Conservation (phyloP, 2,888 invertebrate genomes). For the Nomada ferruginata region DNA sequence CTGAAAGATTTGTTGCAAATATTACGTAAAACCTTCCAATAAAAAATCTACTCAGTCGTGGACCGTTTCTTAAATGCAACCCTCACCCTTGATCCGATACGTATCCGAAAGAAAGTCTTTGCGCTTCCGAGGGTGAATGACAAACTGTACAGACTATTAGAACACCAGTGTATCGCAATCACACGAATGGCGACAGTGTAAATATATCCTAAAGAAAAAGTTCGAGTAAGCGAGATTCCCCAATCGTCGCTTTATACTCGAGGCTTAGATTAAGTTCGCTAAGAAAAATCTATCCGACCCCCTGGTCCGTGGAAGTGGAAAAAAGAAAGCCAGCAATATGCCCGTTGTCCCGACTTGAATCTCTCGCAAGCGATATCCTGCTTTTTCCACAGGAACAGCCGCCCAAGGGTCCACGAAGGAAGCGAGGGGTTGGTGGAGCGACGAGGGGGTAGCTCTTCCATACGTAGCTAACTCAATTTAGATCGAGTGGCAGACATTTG, state of each 20-base stretch:
- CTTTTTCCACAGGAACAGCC: conserved; percentile 68
- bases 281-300: conserved; percentile 82
- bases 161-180: conserved; percentile 10
- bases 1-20: too few species aligned
- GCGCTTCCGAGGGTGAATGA: too few species aligned
- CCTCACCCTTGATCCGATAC: too few species aligned
- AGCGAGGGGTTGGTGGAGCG: conserved; percentile 54
- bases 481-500: conserved; percentile 84
- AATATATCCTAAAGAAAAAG: conserved; percentile 36
- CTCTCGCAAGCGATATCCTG: conserved; percentile 75
- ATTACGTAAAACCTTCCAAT: too few species aligned
- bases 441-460: conserved; percentile 68
- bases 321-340: conserved; percentile 80
- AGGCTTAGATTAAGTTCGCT: conserved; percentile 83
- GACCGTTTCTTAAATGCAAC: too few species aligned
- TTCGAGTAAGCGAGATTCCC: conserved; percentile 58
- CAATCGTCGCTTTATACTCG: conserved; percentile 80
- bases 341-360: conserved; percentile 78
- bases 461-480: conserved; percentile 83
- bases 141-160: background rate
- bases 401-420: conserved; percentile 68
- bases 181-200: conserved; percentile 15
- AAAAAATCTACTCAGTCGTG: too few species aligned
- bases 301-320: conserved; percentile 56
- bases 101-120: too few species aligned